Conservation (phyloP, 2,797 vertebrate species). For the Psittacula derbiana region DNA sequence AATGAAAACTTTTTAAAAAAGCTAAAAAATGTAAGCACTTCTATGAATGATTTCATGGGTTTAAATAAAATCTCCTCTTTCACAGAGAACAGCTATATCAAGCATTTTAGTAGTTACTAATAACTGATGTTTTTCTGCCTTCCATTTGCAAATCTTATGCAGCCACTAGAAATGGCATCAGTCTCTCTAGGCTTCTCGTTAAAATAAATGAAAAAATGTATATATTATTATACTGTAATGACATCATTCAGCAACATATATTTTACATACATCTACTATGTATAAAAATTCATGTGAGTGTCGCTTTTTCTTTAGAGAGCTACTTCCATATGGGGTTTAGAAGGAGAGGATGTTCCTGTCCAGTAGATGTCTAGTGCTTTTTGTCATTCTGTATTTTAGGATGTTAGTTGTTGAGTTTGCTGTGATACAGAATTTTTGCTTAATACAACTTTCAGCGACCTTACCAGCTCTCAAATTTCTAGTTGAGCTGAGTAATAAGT, state of each 20-base stretch:
- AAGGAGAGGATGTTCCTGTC: neutral
- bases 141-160: neutral
- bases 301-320: neutral
- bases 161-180: neutral
- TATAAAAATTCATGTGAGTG: neutral
- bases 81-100: neutral
- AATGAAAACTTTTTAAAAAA: neutral
- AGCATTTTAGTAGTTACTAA: neutral
- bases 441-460: neutral
- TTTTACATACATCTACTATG: neutral
- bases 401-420: neutral
- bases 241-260: neutral
- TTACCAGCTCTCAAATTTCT: neutral
- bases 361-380: neutral
- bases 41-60: neutral
- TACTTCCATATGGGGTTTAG: neutral
- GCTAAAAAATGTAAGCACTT: neutral
- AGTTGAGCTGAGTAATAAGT: neutral
- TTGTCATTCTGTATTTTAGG: neutral
- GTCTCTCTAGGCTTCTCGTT: neutral
- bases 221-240: neutral
- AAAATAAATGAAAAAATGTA: neutral
- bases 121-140: neutral
- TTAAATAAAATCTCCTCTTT: neutral
- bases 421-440: neutral